A percentile compares a stretch with the other conserved stretches of the same genome.
Evolutionary conservation across 1,140 invertebrate genomes (phyloP).

Genomic region (Penaeus chinensis): DNA sequence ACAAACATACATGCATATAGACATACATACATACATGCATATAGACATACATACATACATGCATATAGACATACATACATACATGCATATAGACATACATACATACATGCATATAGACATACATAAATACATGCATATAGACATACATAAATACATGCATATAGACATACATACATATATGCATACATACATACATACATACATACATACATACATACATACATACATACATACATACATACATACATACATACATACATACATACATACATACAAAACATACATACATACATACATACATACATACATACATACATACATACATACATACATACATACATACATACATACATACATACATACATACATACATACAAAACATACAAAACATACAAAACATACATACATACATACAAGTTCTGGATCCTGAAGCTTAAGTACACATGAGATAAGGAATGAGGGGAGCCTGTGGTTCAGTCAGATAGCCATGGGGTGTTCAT

Average conservation of each 20-base stretch:
- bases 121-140: too few species aligned
- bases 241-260: background rate
- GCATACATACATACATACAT: background rate
- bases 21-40: constrained; percentile 6
- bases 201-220: background rate
- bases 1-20: background rate
- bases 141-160: background rate
- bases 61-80: background rate
- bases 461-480: too few species aligned
- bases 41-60: constrained; percentile 1
- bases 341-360: background rate
- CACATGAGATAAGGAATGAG: too few species aligned
- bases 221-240: background rate
- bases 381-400: background rate
- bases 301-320: background rate
- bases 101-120: too few species aligned
- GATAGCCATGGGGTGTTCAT: too few species aligned
- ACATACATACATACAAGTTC: background rate
- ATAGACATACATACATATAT: background rate
- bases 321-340: background rate
- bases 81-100: too few species aligned
- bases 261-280: too few species aligned
- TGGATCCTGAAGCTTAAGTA: too few species aligned
- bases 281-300: background rate
- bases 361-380: background rate